Base-by-base conservation (phyloP, 2,888 invertebrate genomes). In the Plagodis pulveraria region DNA sequence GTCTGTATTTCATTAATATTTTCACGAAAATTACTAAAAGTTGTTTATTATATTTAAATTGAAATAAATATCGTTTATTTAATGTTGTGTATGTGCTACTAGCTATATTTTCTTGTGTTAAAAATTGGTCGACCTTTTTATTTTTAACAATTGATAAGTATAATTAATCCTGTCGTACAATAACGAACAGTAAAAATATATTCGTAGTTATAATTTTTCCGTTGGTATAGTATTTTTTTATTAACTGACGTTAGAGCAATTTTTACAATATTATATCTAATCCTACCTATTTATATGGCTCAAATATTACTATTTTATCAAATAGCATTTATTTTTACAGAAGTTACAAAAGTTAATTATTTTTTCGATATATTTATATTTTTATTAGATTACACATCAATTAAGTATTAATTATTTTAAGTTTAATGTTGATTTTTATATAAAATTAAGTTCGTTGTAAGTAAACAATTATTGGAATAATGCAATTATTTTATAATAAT, bases 91-190 rank as follows among this genome's bases (percentile, higher is more conserved):
- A 32, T 10, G 33, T 10, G 33, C 7, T 32, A 45, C 32, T 32
- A 8, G 32, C 4, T 10, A 22, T 22, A 22, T 33, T 10, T 52
- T 35, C 33, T 43, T 44, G 56, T 60, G 58, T 49, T 66, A 69
- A 66, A 62, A 57, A 62, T 58, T 69, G 69, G 69, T 69, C 69
- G 69, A 69, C 63, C 7, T 6, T 41, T 51, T 32, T 32, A 45
- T 45, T 45, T 22, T 38, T 45, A 50, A 44, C 55, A 42, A 22
- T 22, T 22, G 4, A 22, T 22, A 22, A 4, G 4, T 22, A 22
- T 22, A 22, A 1, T 22, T 22, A 22, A 22, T 22, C 4, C 22
- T 4, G 22, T 2, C 22, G 1, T 22, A 22, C 4, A 22, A 22
- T 22, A 22, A 22, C 22, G 22, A 22, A 22, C 1, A 4, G 4